A percentile compares a stretch with the other conserved stretches of the same genome.
Evolutionary conservation across 2,888 invertebrate species (phyloP).

Genomic region (Vannuccia rotundouncinata): DNA sequence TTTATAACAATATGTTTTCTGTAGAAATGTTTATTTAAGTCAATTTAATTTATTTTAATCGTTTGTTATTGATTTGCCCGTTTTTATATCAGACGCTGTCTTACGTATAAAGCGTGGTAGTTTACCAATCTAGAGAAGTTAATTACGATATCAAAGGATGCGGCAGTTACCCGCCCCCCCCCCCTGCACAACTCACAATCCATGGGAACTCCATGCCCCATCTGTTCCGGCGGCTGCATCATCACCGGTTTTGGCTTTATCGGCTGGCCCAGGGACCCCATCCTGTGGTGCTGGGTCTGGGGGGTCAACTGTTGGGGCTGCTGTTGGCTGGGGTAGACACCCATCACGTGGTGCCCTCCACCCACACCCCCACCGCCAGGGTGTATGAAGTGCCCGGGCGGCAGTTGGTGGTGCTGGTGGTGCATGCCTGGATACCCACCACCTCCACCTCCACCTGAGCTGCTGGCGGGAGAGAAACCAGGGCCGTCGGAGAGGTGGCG

Average conservation of each 20-base stretch:
- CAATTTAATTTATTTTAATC: too few relatives aligned
- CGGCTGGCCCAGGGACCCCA: constrained; percentile 1
- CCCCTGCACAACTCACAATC: not conserved
- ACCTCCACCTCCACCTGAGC: not conserved
- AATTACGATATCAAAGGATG: not conserved
- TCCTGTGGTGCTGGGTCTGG: not conserved
- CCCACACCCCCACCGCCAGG: not conserved
- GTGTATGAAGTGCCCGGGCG: not conserved
- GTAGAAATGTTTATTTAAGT: too few relatives aligned
- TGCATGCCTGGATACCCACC: not conserved
- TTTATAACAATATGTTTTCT: too few relatives aligned
- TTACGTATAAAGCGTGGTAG: too few relatives aligned
- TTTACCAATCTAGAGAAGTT: not conserved
- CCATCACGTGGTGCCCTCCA: not conserved
- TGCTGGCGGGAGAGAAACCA: not conserved
- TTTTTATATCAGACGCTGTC: too few relatives aligned
- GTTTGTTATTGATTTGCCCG: too few relatives aligned
- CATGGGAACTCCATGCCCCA: not conserved
- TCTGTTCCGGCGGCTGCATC: constrained; percentile 9
- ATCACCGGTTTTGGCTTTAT: constrained; percentile 11
- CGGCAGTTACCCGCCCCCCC: too few relatives aligned
- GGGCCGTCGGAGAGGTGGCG: constrained; percentile 11
- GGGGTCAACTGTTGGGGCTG: not conserved
- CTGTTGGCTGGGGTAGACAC: not conserved
- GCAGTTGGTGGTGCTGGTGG: not conserved